Evolutionary conservation across 2,113 vertebrate genomes (phyloP).

Genomic region (Plectropomus leopardus): DNA sequence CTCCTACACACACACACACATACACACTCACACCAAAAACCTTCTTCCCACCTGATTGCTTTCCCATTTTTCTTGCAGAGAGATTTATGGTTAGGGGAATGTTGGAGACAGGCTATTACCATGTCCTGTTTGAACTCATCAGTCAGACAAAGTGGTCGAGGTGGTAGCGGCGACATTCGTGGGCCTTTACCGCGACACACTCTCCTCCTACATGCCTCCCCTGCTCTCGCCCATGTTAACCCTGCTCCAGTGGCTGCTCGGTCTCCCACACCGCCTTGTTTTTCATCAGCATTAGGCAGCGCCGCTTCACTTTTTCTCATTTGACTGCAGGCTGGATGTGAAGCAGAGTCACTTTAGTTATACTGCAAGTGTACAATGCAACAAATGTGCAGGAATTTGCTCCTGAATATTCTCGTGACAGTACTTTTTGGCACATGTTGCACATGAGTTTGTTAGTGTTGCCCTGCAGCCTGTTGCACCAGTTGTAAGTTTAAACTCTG

Average conservation of each 20-base stretch:
- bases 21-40: constrained; percentile 24
- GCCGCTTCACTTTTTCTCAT: not conserved
- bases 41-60: constrained; percentile 82
- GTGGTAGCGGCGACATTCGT: constrained; percentile 45
- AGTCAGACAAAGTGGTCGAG: constrained; percentile 81
- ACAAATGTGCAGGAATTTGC: not conserved
- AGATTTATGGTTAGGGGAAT: constrained; percentile 84
- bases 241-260: constrained; percentile 38
- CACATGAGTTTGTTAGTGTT: not conserved
- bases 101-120: constrained; percentile 86
- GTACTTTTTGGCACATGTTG: not conserved
- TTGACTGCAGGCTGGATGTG: constrained; percentile 16
- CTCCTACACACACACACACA: constrained; percentile 33
- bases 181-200: constrained; percentile 39
- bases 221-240: constrained; percentile 53
- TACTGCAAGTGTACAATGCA: not conserved
- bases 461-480: too few relatives aligned
- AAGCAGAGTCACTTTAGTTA: constrained; percentile 11
- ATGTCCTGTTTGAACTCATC: constrained; percentile 85
- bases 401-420: not conserved
- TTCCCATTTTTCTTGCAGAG: constrained; percentile 81
- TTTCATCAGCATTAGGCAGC: constrained; percentile 42
- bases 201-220: constrained; percentile 39
- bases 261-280: constrained; percentile 44
- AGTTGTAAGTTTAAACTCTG: too few relatives aligned